Evolutionary conservation across 2,888 invertebrate species (phyloP), one percentile per base, ranked within the genome.

Genomic region (Xestia xanthographa): DNA sequence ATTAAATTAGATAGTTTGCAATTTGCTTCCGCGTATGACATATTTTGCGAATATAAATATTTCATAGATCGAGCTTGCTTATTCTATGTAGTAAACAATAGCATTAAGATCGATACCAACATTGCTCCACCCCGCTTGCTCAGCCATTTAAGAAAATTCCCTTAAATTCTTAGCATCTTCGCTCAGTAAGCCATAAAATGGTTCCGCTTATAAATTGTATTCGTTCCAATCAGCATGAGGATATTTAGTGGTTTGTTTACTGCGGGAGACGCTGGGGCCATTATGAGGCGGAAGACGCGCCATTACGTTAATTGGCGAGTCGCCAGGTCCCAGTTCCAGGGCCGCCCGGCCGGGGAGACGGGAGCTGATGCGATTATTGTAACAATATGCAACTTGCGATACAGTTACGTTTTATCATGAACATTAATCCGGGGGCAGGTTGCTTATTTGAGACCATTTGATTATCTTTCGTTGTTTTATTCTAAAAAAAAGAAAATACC

Each of bases 211-310:
- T 80, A 83, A 80, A 83, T 71, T 73, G 76, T 77, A 73, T 83
- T 75, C 60, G 68, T 69, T 68, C 73, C 72, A 77, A 80, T 84
- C 75, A 75, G 85, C 71, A 66, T 69, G 69, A 38, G 77, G 72
- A 80, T 85, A 83, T 83, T 87, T 87, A 85, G 75, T 77, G 82
- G 82, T 79, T 87, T 87, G 86, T 86, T 86, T 87, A 80, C 80
- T 63, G 77, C 72, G 69, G 67, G 66, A 70, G 76, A 67, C 66
- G 65, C 63, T 58, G 72, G 41, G n/a, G 75, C 84, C 76, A 79
- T 87, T 86, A 86, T 71, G 60, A 77, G 78, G 70, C 80, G 83
- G 86, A 86, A 82, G 80, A 60, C 63, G 70, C 70, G 50, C 72
- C 80, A 87, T 86, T 86, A 77, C 62, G 72, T 74, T 86, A 87